phyloP scores from a whole-genome alignment of 2,888 invertebrate species.

The Corbicula japonica region DNA sequence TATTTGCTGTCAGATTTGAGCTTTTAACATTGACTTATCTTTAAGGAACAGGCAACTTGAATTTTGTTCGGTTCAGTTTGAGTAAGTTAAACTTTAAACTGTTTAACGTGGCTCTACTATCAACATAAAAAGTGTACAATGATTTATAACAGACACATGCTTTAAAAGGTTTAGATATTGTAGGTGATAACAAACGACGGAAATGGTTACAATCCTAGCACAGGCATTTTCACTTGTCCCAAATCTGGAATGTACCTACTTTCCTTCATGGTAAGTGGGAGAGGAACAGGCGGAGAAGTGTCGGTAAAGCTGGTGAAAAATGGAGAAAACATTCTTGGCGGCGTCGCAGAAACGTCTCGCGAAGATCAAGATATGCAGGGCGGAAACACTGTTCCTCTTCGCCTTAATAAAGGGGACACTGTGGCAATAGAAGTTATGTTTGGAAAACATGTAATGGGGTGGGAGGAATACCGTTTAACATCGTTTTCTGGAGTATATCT shows the following conservation, averaged over 20 bases:
- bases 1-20: too few relatives aligned
- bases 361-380: neutral
- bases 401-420: neutral
- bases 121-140: too few relatives aligned
- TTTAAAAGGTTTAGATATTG: too few relatives aligned
- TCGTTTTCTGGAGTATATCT: too few relatives aligned
- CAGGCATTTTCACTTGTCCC: neutral
- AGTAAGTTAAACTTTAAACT: too few relatives aligned
- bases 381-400: neutral
- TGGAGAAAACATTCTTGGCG: neutral
- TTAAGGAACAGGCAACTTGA: too few relatives aligned
- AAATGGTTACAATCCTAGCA: neutral
- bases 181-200: neutral
- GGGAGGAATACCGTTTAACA: neutral
- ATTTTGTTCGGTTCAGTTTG: too few relatives aligned
- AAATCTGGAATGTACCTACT: neutral
- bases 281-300: neutral
- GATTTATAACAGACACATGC: too few relatives aligned
- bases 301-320: neutral
- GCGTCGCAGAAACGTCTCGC: neutral
- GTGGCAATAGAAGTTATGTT: neutral
- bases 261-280: neutral
- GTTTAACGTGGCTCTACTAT: too few relatives aligned
- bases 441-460: neutral
- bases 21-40: too few relatives aligned